Conservation (phyloP, 2,113 vertebrate genomes). For the Pristiophorus japonicus region DNA sequence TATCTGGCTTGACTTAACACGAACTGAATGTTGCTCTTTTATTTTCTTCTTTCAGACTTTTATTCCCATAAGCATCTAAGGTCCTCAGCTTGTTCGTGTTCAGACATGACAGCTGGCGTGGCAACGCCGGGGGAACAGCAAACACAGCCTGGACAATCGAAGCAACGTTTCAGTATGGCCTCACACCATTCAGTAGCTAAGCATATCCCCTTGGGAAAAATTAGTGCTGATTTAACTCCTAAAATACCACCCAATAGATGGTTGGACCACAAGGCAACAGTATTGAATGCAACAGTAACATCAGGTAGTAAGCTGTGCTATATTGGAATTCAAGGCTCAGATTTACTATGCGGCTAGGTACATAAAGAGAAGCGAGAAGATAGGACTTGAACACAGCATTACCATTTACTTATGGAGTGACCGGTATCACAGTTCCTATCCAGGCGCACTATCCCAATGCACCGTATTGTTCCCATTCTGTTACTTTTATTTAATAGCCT, state of each 20-base stretch:
- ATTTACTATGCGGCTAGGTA: neutral
- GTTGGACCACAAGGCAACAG: neutral
- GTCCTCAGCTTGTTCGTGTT: slow-evolving; percentile 22
- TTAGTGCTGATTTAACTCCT: slow-evolving; percentile 22
- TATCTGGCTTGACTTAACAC: neutral
- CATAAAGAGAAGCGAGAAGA: neutral
- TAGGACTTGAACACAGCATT: neutral
- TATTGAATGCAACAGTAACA: neutral
- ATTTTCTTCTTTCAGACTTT: neutral
- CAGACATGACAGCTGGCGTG: slow-evolving; percentile 20
- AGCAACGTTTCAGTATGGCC: neutral
- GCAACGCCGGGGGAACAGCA: neutral
- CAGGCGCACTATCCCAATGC: neutral
- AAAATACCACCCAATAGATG: neutral
- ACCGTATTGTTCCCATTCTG: neutral
- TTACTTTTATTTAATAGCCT: neutral
- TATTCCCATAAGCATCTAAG: slow-evolving; percentile 4
- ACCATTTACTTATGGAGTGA: neutral
- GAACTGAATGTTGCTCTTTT: slow-evolving; percentile 26
- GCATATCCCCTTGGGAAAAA: neutral
- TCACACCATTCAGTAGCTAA: slow-evolving; percentile 26
- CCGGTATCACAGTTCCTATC: no score
- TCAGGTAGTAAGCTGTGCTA: neutral
- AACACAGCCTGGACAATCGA: slow-evolving; percentile 17
- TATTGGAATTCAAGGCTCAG: neutral